Evolutionary conservation across 2,113 vertebrate genomes (phyloP).

Genomic region (Triplophysa dalaica): DNA sequence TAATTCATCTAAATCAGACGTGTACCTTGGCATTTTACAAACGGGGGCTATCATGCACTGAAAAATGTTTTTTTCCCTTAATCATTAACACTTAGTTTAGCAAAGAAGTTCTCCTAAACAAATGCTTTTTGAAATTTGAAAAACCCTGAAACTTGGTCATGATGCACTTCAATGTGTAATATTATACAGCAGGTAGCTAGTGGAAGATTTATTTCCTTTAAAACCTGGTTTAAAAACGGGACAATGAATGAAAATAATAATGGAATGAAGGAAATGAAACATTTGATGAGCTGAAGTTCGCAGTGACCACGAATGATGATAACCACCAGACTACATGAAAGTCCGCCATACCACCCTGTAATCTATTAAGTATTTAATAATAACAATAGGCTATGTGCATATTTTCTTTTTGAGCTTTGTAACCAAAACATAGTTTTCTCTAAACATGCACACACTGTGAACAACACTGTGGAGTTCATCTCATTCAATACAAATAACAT

Average conservation of each 20-base stretch:
- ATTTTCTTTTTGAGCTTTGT: slow-evolving; percentile 36
- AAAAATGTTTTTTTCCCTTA: not conserved
- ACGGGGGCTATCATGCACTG: slow-evolving; percentile 28
- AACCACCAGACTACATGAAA: slow-evolving; percentile 1
- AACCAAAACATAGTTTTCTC: slow-evolving; percentile 38
- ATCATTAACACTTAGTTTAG: not conserved
- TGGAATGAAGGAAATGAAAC: slow-evolving; percentile 11
- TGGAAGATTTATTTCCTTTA: slow-evolving; percentile 25
- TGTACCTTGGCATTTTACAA: slow-evolving; percentile 23
- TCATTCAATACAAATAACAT: slow-evolving; percentile 36
- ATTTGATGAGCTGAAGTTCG: slow-evolving; percentile 11
- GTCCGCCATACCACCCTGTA: slow-evolving; percentile 17
- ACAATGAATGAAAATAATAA: not conserved
- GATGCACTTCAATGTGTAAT: not conserved
- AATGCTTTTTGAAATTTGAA: slow-evolving; percentile 15
- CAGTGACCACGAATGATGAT: slow-evolving; percentile 14
- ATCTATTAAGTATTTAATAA: slow-evolving; percentile 37
- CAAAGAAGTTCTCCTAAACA: not conserved
- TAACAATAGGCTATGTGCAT: slow-evolving; percentile 36
- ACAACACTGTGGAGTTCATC: slow-evolving; percentile 37
- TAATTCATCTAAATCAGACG: slow-evolving; percentile 12
- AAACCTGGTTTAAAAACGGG: slow-evolving; percentile 3
- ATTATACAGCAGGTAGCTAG: not conserved
- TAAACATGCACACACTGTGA: slow-evolving; percentile 51
- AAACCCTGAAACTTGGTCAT: slow-evolving; percentile 24